Evolutionary conservation across 2,797 vertebrate genomes (phyloP), one percentile per base, ranked within the genome.

Genomic region (Fratercula arctica): DNA sequence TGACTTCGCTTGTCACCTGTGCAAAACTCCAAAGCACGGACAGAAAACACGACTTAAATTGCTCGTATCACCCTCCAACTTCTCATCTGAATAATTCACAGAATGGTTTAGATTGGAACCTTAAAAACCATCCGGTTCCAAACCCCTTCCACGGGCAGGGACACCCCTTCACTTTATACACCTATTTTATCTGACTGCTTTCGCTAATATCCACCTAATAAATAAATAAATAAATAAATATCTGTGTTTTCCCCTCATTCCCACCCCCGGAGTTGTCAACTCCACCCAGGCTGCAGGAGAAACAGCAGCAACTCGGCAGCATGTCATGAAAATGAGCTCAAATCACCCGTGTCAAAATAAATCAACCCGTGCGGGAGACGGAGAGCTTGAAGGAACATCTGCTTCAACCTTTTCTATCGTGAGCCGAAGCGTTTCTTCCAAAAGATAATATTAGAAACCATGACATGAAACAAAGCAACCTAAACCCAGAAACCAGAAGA

Each of bases 1-100:
- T 0, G 28, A 6, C 64, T 41, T 17, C 1, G 2, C 41, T 26
- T 2, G 5, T 26, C 28, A 11, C 20, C 2, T 1, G 15, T 8
- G 1, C 1, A 1, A 5, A 51, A 29, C 37, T 24, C 37, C 11
- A 8, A 33, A 9, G 13, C 18, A 4, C 6, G 3, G 14, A 8
- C 31, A 6, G 37, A 26, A 66, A 80, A 39, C 21, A 1, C 5
- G 10, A 43, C 37, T 51, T 13, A 21, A 29, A 29, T 33, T 2
- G 8, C 61, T 45, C 45, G 1, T 0, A 13, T 21, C 7, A 8
- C 59, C 31, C 76, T 73, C 76, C 26, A 50, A 57, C 46, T 19
- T 19, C 45, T 13, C 9, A 2, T 3, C 37, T 2, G 35, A 43
- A 7, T 20, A 24, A 23, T 13, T 48, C 46, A 48, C 46, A 48